phyloP scores from a whole-genome alignment of 2,113 vertebrate genomes.

The Lasiurus cinereus region DNA sequence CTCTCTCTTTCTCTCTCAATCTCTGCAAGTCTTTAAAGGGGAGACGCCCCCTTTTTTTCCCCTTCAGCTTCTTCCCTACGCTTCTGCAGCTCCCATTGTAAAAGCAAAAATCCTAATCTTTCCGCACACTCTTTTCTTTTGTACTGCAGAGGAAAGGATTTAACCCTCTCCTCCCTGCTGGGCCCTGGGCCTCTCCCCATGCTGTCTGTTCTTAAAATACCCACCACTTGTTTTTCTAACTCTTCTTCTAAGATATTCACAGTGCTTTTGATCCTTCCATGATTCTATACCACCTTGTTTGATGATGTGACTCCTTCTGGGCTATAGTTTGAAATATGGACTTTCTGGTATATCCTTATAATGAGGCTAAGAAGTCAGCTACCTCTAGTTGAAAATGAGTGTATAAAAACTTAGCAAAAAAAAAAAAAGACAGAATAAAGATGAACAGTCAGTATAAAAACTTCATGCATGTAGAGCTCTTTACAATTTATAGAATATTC shows the following conservation, averaged over 20 bases:
- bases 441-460: not conserved
- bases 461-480: not conserved
- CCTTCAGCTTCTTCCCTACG: conserved; percentile 83
- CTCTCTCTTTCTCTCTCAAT: conserved; percentile 62
- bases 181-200: conserved; percentile 35
- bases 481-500: conserved; percentile 13
- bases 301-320: conserved; percentile 8
- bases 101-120: conserved; percentile 87
- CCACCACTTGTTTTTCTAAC: conserved; percentile 8
- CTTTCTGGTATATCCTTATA: conserved; percentile 58
- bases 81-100: conserved; percentile 84
- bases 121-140: conserved; percentile 85
- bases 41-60: conserved; percentile 83
- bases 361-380: conserved; percentile 52
- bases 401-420: conserved; percentile 4
- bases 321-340: conserved; percentile 27
- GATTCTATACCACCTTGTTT: conserved; percentile 41
- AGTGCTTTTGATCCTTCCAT: not conserved
- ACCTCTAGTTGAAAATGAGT: not conserved
- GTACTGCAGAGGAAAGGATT: conserved; percentile 81
- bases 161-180: conserved; percentile 84
- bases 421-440: not conserved
- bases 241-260: conserved; percentile 42
- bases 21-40: conserved; percentile 83
- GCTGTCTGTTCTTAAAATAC: conserved; percentile 56